phyloP scores from a whole-genome alignment of 2,797 vertebrate species.

The Muraenolepis orangiensis region DNA sequence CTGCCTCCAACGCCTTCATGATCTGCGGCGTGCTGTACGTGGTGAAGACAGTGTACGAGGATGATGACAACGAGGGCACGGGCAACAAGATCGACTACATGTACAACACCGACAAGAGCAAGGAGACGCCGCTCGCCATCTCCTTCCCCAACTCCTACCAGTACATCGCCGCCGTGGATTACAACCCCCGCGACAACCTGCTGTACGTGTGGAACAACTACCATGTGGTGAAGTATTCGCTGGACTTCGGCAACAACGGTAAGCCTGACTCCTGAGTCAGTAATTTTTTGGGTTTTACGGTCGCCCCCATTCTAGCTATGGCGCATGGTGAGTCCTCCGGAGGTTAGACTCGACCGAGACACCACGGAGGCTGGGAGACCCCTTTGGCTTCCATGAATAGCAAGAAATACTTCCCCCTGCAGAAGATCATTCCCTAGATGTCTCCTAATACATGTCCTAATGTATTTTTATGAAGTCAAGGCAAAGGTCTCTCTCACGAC shows the following conservation, averaged over 20 bases:
- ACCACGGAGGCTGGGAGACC: not conserved
- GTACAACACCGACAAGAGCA: conserved; percentile 94
- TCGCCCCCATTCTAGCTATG: too few relatives aligned
- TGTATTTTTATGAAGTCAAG: not conserved
- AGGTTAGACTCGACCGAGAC: not conserved
- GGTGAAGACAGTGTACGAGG: conserved; percentile 95
- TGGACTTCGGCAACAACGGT: conserved; percentile 98
- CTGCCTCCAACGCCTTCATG: conserved; percentile 80
- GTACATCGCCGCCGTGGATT: conserved; percentile 99
- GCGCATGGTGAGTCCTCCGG: not conserved
- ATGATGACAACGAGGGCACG: conserved; percentile 95
- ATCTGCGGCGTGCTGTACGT: conserved; percentile 82
- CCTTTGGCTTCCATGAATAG: not conserved
- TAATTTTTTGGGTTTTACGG: too few relatives aligned
- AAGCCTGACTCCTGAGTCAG: conserved; percentile 45
- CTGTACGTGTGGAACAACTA: conserved; percentile 99
- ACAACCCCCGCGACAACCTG: conserved; percentile 97
- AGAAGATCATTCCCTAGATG: too few relatives aligned
- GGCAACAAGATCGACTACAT: conserved; percentile 99
- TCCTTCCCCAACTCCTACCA: conserved; percentile 98
- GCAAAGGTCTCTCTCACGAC: not conserved
- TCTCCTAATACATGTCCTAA: too few relatives aligned
- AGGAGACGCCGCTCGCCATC: conserved; percentile 87
- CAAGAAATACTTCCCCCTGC: too few relatives aligned
- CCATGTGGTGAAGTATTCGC: conserved; percentile 94